Base-by-base conservation (phyloP, 2,797 vertebrate genomes). In the Sus cebifrons region DNA sequence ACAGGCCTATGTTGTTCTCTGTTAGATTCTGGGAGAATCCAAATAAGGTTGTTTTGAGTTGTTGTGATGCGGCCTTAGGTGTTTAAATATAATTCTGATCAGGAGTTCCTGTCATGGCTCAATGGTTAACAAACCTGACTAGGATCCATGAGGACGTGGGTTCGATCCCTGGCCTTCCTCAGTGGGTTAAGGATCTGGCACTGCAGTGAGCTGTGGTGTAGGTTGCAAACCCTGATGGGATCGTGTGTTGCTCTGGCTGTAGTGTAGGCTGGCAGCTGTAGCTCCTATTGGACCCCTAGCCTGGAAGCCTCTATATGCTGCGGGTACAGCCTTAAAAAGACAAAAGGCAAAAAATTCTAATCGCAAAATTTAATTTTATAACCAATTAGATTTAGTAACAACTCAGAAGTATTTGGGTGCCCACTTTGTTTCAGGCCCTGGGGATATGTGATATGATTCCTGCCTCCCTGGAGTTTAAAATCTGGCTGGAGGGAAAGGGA, bases 361-460 rank as follows among this genome's bases (percentile, higher is more conserved):
- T 81, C 36, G 70, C 82, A 58, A 82, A 81, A 49, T 21, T 62
- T 94, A 40, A 32, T 91, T 83, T 93, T 64, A n/a, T 82, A 85
- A 8, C 79, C 58, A 67, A 49, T 93, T 86, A 64, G 29, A 9
- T 25, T 77, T 56, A 70, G 6, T 84, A 62, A 36, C 65, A 93
- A 56, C 52, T 74, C 52, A 62, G 15, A 83, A 88, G 18, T 86
- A 77, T 79, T 91, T 88, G 82, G 79, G 29, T 70, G 13, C 4
- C 6, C 5, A n/a, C 29, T 23, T 92, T 81, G 3, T 67, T 96
- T 93, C 81, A 79, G 81, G 12, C 60, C 32, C 4, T 74, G 49
- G 16, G 11, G n/a, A 49, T 10, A 49, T 68, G 4, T 70, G 54
- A 16, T 75, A 27, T 81, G 40, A 64, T 94, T 64, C 25, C 17